Evolutionary conservation across 1,140 invertebrate species (phyloP).

Genomic region (Drosophila ananassae): DNA sequence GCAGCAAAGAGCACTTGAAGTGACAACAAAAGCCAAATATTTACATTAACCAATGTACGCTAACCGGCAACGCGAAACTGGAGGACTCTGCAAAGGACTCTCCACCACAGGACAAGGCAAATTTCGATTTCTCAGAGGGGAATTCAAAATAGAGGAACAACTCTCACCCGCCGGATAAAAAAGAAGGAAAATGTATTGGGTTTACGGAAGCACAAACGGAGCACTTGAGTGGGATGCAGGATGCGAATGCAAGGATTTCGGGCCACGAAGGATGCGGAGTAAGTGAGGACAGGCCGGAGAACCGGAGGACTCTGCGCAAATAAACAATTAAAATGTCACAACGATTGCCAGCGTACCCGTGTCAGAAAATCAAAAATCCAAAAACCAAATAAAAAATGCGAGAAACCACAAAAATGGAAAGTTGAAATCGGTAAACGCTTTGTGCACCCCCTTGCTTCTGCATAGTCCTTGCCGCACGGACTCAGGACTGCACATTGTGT

Average conservation of each 20-base stretch:
- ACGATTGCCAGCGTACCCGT: constrained; percentile 77
- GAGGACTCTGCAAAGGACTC: constrained; percentile 47
- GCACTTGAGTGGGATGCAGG: constrained; percentile 55
- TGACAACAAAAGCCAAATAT: constrained; percentile 77
- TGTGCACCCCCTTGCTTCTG: constrained; percentile 39
- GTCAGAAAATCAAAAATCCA: constrained; percentile 79
- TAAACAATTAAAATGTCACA: constrained; percentile 84
- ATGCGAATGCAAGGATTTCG: constrained; percentile 17
- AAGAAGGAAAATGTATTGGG: constrained; percentile 40
- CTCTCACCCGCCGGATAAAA: constrained; percentile 62
- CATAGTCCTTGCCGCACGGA: background rate
- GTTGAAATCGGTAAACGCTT: constrained; percentile 69
- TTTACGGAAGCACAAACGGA: constrained; percentile 5
- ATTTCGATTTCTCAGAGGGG: constrained; percentile 34
- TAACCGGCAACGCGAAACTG: constrained; percentile 25
- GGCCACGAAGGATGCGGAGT: constrained; percentile 30
- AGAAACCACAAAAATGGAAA: constrained; percentile 46
- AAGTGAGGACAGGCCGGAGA: constrained; percentile 42
- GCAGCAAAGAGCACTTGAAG: constrained; percentile 63
- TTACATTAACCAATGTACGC: constrained; percentile 65
- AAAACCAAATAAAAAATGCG: constrained; percentile 46
- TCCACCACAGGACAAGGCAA: constrained; percentile 27
- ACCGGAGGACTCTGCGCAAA: constrained; percentile 67
- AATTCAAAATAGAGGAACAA: constrained; percentile 7
- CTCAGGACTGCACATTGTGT: constrained; percentile 64